Base-by-base conservation (phyloP, 2,797 vertebrate species). In the Gymnothorax javanicus region DNA sequence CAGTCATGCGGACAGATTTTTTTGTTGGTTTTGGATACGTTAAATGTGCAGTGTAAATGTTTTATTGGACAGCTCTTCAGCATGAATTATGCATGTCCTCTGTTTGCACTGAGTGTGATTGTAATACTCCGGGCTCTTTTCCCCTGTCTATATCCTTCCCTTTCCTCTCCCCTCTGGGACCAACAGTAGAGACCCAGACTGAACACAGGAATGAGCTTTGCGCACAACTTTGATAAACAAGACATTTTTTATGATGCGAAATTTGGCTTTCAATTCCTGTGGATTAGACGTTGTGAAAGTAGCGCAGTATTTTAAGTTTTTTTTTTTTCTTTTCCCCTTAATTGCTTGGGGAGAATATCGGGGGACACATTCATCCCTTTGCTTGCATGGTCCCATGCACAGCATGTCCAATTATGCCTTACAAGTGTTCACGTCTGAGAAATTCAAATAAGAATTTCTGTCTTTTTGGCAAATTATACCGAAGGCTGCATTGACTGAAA, bases 61-160 rank as follows among this genome's bases (percentile, higher is more conserved):
- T 89, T 89, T 77, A 90, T 91, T 87, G 90, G 83, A 87, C 88
- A 89, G 83, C 77, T 73, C 82, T 86, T 82, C 58, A 54, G n/a
- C 69, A 84, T 91, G 87, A 90, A 91, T 91, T 89, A 90, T 91
- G 90, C 82, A 91, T 91, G 82, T 69, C 59, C 79, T 25, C 71
- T 77, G 83, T 57, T 62, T 84, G 87, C 85, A 87, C 89, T 89
- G 88, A 88, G 87, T 50, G 87, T 89, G 88, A 91, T 90, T 90
- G 89, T 85, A 81, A 60, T 90, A 71, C 89, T 43, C 90, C 92
- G 87, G 50, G 64, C 58, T 25, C n/a, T 60, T 84, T 82, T 88
- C 60, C 23, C 9, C 75, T 75, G 67, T 79, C 69, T 50, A 23
- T 56, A 64, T 59, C 79, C 27, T 54, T 56, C 87, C 59, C 13